These are phyloP conservation scores for Dunckerocampus dactyliophorus DNA, from an alignment of 2,113 vertebrate genomes.

Conservation along the genomic window DNA sequence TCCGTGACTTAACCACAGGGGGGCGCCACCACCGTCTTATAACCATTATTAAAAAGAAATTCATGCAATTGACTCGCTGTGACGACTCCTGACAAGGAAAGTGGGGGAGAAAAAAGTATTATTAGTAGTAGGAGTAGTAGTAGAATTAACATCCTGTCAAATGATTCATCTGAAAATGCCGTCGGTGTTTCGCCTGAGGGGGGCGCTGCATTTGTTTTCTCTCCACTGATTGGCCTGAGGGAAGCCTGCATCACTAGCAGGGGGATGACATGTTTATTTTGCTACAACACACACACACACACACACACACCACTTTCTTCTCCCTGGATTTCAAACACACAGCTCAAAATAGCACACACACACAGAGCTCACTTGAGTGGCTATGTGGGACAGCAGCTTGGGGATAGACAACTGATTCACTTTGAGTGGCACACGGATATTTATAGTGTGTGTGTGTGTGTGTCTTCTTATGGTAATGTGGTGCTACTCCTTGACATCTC, in stretches of 20 bases:
- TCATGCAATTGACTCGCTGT: too few species aligned
- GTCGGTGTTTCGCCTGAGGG: conserved; percentile 29
- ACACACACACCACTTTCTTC: conserved; percentile 6
- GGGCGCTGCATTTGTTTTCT: conserved; percentile 33
- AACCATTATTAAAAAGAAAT: too few species aligned
- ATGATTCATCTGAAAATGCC: conserved; percentile 14
- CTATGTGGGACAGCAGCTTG: conserved; percentile 63
- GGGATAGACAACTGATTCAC: conserved; percentile 61
- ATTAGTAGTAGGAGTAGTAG: too few species aligned
- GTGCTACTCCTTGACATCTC: not conserved
- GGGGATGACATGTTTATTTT: conserved; percentile 25
- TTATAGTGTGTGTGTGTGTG: conserved; percentile 42
- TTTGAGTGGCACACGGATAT: conserved; percentile 62
- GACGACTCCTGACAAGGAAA: too few species aligned
- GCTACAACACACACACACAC: conserved; percentile 13
- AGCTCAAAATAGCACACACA: conserved; percentile 36
- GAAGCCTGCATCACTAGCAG: conserved; percentile 26
- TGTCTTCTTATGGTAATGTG: not conserved
- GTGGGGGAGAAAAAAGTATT: too few species aligned
- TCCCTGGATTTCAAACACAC: conserved; percentile 26
- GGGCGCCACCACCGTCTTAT: too few species aligned
- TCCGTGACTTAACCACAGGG: too few species aligned
- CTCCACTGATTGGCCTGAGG: conserved; percentile 35
- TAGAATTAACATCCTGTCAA: not conserved
- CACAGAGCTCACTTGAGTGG: conserved; percentile 49